Evolutionary conservation across 92 coral and sea anemone species (phyloP).

Genomic region (Epizoanthus rinbou): DNA sequence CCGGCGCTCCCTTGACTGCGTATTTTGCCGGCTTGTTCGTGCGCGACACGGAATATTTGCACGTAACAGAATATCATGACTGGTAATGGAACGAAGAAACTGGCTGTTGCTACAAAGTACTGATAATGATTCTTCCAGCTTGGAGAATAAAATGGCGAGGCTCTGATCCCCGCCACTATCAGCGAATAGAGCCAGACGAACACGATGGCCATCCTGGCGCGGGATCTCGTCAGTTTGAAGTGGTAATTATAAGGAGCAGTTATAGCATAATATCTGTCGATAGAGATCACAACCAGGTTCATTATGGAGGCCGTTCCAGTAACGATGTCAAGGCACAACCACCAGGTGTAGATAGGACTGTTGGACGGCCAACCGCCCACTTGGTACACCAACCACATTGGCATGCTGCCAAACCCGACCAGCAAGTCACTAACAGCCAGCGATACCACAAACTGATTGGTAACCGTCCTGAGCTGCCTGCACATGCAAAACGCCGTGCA

Average conservation of each 20-base stretch:
- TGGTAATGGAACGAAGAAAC: conserved; percentile 79
- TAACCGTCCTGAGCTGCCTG: conserved; percentile 75
- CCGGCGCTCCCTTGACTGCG: conserved; percentile 51
- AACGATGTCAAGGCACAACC: conserved; percentile 82
- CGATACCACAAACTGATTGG: conserved; percentile 82
- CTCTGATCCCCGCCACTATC: conserved; percentile 56
- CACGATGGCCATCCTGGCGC: conserved; percentile 66
- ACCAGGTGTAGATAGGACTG: conserved; percentile 57
- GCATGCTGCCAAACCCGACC: conserved; percentile 88
- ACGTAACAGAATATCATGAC: conserved; percentile 76
- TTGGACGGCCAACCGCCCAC: conserved; percentile 61
- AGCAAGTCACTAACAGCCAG: conserved; percentile 79
- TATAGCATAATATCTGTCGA: conserved; percentile 84
- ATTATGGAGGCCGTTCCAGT: conserved; percentile 84
- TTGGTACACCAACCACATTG: conserved; percentile 71
- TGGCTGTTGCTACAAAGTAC: conserved; percentile 76
- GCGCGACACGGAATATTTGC: conserved; percentile 78
- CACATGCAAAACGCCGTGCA: conserved; percentile 81
- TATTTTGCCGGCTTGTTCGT: conserved; percentile 71
- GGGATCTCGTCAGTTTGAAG: conserved; percentile 65
- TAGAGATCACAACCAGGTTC: conserved; percentile 82
- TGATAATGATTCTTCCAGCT: conserved; percentile 48
- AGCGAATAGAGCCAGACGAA: conserved; percentile 78
- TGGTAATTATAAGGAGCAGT: conserved; percentile 78
- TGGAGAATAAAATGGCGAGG: conserved; percentile 32